A percentile compares a stretch with the other conserved stretches of the same genome.
These are phyloP conservation scores for Tadarida brasiliensis DNA, from an alignment of 2,797 vertebrate genomes.

Conservation along the genomic window DNA sequence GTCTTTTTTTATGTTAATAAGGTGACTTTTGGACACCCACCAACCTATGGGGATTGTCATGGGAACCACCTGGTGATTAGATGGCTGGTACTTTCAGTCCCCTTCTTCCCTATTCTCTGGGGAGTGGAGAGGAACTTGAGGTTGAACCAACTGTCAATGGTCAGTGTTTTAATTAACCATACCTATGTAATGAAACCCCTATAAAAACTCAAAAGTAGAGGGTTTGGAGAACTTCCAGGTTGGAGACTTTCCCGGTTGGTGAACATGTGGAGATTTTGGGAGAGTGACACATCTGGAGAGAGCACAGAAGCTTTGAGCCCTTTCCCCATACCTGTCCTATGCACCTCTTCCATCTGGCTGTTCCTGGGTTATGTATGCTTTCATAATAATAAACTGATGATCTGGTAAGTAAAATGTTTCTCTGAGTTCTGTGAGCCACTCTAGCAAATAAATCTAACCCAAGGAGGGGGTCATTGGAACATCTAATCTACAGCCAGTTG, in stretches of 20 bases:
- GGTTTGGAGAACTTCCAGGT: not conserved
- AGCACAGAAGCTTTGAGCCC: not conserved
- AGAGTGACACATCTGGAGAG: not conserved
- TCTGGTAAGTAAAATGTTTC: not conserved
- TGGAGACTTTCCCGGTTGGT: not conserved
- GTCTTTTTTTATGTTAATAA: not conserved
- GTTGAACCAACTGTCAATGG: not conserved
- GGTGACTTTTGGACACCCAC: not conserved
- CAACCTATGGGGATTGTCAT: not conserved
- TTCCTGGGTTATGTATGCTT: not conserved
- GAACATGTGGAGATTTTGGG: not conserved
- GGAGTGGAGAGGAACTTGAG: not conserved
- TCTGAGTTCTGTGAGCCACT: not conserved
- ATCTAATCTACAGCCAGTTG: not conserved
- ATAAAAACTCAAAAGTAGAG: not conserved
- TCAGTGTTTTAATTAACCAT: not conserved
- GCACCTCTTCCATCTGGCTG: not conserved
- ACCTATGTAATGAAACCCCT: not conserved
- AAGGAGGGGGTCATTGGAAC: not conserved
- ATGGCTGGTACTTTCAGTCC: not conserved
- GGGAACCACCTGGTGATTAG: not conserved
- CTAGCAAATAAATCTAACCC: not conserved
- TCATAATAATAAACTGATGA: not conserved
- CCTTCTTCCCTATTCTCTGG: too few species aligned
- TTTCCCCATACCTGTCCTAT: not conserved